Evolutionary conservation across 2,113 vertebrate species (phyloP).

Genomic region (Hemiprocne comata): DNA sequence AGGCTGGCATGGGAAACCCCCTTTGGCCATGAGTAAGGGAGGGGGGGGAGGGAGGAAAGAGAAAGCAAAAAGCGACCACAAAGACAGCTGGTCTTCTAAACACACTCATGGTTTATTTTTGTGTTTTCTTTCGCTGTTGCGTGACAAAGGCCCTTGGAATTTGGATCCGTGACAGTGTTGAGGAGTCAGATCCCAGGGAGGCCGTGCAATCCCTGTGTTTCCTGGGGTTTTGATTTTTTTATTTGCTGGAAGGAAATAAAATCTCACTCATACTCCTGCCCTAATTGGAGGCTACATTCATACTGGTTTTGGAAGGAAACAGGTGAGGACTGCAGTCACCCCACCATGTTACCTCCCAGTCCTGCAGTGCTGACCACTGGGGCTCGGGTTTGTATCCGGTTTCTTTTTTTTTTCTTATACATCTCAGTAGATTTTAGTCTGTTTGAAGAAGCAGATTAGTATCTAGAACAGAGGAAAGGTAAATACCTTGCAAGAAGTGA

Average conservation of each 20-base stretch:
- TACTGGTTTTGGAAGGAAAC: background rate
- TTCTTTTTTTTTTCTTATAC: background rate
- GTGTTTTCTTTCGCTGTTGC: conserved; percentile 36
- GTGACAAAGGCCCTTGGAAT: conserved; percentile 28
- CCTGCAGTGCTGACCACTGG: rapidly evolving
- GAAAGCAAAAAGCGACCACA: background rate
- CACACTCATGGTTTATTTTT: conserved; percentile 38
- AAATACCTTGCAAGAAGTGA: background rate
- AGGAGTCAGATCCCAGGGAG: conserved; percentile 15
- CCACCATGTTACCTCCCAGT: background rate
- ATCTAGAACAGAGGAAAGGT: background rate
- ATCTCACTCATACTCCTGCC: background rate
- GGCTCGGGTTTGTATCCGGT: background rate
- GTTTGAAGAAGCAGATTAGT: background rate
- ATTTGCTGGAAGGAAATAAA: background rate
- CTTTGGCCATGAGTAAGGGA: background rate
- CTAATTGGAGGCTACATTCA: background rate
- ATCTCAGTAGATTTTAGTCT: background rate
- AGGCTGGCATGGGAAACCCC: background rate
- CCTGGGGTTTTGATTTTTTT: background rate
- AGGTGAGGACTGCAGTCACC: background rate
- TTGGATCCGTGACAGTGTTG: conserved; percentile 25
- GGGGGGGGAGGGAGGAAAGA: too few relatives aligned
- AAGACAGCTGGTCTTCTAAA: conserved; percentile 60
- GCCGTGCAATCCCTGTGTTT: background rate